These are phyloP conservation scores for Bursaphelenchus okinawaensis DNA, from an alignment of 2,888 invertebrate genomes.

Conservation along the genomic window DNA sequence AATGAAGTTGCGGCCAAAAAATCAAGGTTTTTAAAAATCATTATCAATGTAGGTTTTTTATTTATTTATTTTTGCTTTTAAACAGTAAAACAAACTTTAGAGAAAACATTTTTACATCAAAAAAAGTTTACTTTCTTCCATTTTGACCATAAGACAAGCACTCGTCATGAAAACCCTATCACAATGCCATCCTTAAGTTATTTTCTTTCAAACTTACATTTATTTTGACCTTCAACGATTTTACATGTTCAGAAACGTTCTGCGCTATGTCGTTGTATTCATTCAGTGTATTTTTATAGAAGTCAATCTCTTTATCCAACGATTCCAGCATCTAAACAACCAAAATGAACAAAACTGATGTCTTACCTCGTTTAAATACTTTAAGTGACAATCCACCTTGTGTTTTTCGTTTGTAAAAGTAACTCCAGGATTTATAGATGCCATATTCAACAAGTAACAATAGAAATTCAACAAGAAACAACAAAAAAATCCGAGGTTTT, in stretches of 20 bases:
- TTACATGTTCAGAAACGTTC: neutral
- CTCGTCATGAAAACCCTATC: too few relatives aligned
- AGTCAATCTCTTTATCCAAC: neutral
- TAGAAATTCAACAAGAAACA: neutral
- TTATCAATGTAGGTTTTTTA: too few relatives aligned
- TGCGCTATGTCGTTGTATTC: neutral
- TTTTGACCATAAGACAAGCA: too few relatives aligned
- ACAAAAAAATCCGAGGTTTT: too few relatives aligned
- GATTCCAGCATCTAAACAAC: neutral
- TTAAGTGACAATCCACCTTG: neutral
- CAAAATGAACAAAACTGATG: neutral
- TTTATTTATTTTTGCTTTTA: too few relatives aligned
- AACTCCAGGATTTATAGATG: neutral
- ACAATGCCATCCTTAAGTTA: too few relatives aligned
- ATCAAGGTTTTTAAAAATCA: too few relatives aligned
- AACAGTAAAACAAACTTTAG: too few relatives aligned
- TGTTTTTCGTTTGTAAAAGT: neutral
- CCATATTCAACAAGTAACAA: neutral
- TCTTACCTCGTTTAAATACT: neutral
- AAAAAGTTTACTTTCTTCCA: too few relatives aligned
- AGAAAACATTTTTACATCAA: too few relatives aligned
- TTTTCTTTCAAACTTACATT: neutral
- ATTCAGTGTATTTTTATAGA: neutral
- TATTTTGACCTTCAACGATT: neutral
- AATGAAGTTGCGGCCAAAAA: too few relatives aligned